Evolutionary conservation across 2,888 invertebrate genomes (phyloP).

Genomic region (Corythucha ciliata): DNA sequence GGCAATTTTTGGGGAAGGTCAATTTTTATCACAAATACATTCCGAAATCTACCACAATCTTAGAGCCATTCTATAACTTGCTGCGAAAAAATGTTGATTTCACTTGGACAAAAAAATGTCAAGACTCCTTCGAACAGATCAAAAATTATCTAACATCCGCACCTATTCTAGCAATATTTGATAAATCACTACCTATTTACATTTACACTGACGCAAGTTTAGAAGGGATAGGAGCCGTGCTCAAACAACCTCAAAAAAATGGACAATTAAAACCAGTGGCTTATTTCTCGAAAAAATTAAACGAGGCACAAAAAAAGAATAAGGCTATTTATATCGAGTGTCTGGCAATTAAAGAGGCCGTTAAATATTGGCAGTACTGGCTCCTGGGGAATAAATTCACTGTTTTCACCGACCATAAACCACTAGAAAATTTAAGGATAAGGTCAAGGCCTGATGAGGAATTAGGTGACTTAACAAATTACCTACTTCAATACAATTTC

Average conservation of each 20-base stretch:
- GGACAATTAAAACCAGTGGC: slow-evolving; percentile 18
- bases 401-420: slow-evolving; percentile 27
- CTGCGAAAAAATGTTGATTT: slow-evolving; percentile 20
- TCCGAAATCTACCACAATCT: slow-evolving; percentile 8
- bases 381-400: slow-evolving; percentile 17
- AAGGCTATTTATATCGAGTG: slow-evolving; percentile 25
- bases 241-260: slow-evolving; percentile 30
- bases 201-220: slow-evolving; percentile 34
- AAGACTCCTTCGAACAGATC: slow-evolving; percentile 13
- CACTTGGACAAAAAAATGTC: slow-evolving; percentile 15
- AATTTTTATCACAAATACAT: slow-evolving; percentile 22
- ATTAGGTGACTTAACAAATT: slow-evolving; percentile 31
- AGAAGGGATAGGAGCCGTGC: slow-evolving; percentile 33
- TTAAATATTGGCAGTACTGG: slow-evolving; percentile 27
- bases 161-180: slow-evolving; percentile 36
- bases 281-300: slow-evolving; percentile 27
- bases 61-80: slow-evolving; percentile 22
- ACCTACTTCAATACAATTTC: slow-evolving; percentile 33
- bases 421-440: slow-evolving; percentile 29
- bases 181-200: slow-evolving; percentile 25
- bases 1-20: slow-evolving; percentile 21
- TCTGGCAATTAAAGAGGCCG: slow-evolving; percentile 24
- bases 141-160: slow-evolving; percentile 30
- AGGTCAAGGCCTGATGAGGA: slow-evolving; percentile 31
- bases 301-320: slow-evolving; percentile 19